phyloP scores from a whole-genome alignment of 2,888 invertebrate genomes.

The Drosophila mimetica region DNA sequence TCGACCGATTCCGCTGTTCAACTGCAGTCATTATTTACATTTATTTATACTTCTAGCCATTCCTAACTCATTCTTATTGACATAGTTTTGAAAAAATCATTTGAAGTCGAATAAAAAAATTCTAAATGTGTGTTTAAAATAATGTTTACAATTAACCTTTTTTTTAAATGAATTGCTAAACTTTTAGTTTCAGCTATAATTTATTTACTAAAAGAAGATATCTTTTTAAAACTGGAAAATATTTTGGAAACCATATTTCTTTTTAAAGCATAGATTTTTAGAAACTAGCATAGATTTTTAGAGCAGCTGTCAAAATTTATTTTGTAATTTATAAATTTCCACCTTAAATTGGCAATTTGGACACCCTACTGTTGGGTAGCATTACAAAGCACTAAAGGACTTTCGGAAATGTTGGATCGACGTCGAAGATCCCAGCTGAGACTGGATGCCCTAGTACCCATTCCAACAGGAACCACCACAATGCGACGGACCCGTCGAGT shows the following conservation, averaged over 20 bases:
- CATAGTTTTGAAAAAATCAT: conserved; percentile 5
- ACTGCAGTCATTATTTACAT: conserved; percentile 9
- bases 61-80: conserved; percentile 1
- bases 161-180: no score
- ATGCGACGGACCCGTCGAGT: conserved; percentile 48
- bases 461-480: conserved; percentile 32
- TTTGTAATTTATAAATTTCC: neutral
- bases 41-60: conserved; percentile 12
- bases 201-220: no score
- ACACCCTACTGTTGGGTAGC: neutral
- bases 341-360: neutral
- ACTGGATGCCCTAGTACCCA: conserved; percentile 3
- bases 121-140: neutral
- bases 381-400: no score
- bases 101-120: conserved; percentile 19
- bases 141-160: no score
- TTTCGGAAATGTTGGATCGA: conserved; percentile 12
- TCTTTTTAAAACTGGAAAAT: no score
- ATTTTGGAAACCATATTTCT: conserved; percentile 2
- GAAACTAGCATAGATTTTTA: conserved; percentile 20
- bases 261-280: conserved; percentile 18
- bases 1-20: conserved; percentile 9
- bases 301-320: conserved; percentile 18
- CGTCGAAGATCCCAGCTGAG: conserved; percentile 4
- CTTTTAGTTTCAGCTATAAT: no score